Evolutionary conservation across 1,140 invertebrate species (phyloP).

Genomic region (Neoseiulus cucumeris): DNA sequence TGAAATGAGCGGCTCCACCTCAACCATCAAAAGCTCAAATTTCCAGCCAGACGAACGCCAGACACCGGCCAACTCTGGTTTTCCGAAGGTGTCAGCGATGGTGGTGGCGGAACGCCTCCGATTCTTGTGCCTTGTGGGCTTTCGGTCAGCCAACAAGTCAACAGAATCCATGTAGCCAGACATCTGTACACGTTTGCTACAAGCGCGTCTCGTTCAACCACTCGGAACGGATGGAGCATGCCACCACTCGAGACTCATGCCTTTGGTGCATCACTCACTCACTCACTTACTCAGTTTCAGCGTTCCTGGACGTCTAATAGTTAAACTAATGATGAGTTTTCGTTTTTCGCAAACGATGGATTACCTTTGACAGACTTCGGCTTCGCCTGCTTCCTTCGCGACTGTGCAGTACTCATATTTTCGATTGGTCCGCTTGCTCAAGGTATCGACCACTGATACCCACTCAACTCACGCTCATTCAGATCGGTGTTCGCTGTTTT

Average conservation of each 20-base stretch:
- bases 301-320: background rate
- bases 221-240: too few species aligned
- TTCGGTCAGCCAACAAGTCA: background rate
- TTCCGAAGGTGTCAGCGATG: background rate
- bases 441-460: slow-evolving; percentile 7
- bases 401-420: slow-evolving; percentile 1
- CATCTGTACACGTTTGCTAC: too few species aligned
- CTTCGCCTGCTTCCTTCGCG: slow-evolving; percentile 9
- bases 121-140: background rate
- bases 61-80: background rate
- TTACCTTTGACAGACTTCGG: slow-evolving; percentile 10
- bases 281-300: background rate
- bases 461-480: background rate
- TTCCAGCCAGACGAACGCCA: background rate
- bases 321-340: background rate
- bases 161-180: background rate
- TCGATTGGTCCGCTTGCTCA: background rate
- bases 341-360: background rate
- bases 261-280: background rate
- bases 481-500: background rate
- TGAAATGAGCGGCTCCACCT: slow-evolving; percentile 6
- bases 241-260: too few species aligned
- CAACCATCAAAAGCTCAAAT: background rate
- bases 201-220: too few species aligned
- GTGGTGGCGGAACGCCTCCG: background rate